Base-by-base conservation (phyloP, 2,888 invertebrate species). In the Agriopis marginaria region DNA sequence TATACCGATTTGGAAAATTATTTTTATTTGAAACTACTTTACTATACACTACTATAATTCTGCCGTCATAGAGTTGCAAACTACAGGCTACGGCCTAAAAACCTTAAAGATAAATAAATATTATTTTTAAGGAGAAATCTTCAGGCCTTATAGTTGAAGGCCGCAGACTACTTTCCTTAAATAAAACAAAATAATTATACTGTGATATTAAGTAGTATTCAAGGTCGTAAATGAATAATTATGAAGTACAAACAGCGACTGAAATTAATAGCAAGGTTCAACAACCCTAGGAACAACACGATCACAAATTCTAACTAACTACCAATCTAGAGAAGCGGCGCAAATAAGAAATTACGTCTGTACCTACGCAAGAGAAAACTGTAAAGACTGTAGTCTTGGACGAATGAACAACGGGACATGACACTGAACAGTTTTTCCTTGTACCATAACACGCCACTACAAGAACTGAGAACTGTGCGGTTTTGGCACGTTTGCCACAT, bases 261-360 rank as follows among this genome's bases (percentile, higher is more conserved):
- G 14, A 51, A 65, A 44, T 51, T 11, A 59, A 65, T 65, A 4
- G 47, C 50, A 58, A 40, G 45, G 50, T 63, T 54, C 50, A 62
- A 51, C 49, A 49, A 50, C 61, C 39, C 23, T 10, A 66, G 49
- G 1, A 63, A 63, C 50, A 69, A 68, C 68, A 74, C 56, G 55
- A 56, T 66, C 68, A 73, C 74, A 75, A 75, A 75, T 75, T 71
- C 72, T 63, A 66, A 65, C 75, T 74, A 75, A 75, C 66, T 68
- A 74, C 67, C 66, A 67, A 64, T 66, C 66, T 60, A 62, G 50
- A 68, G 69, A 54, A 70, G 66, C 74, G 53, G 67, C 66, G 58
- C 74, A 73, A 76, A 74, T 74, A 74, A 73, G 74, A 71, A 74
- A 70, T 74, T 64, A 74, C 63, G 70, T 53, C 51, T 69, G 56